Base-by-base conservation (phyloP, 2,797 vertebrate genomes). In the Sebastes hubbsi region DNA sequence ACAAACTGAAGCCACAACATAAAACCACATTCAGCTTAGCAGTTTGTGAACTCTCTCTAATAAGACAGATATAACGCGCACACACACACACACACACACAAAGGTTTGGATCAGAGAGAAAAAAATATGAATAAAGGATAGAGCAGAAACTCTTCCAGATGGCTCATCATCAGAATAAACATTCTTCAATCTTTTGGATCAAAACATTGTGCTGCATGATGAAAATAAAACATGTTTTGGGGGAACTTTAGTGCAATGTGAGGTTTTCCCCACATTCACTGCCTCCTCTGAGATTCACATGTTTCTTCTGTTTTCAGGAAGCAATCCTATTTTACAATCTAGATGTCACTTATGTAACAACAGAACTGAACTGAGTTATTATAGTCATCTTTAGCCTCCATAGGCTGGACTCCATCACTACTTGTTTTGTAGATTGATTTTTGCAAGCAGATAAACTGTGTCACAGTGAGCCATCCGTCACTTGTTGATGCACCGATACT, bases 91-190 rank as follows among this genome's bases (percentile, higher is more conserved):
- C n/a, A 4, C 12, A 14, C 24, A 55, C 9, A 30, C n/a, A 67
- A 58, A 71, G 73, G 82, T 85, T 68, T 76, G 63, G 74, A 67
- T 77, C 60, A 62, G 49, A 78, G 60, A 67, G n/a, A 25, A 63
- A 56, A 78, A 86, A 83, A 38, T 60, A 75, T 42, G 64, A 71
- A 38, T 55, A 36, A 71, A 67, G 38, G 38, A 58, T 18, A 20
- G 55, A 74, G 52, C 34, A 62, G 49, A 72, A 80, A 76, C 34
- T 55, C 55, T 73, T 81, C 82, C 85, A 80, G 82, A 87, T 78
- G 77, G 76, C 88, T 80, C 63, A 32, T 72, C 72, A 78, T 81
- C 87, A 77, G 54, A 42, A 89, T 64, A 85, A 90, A 90, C 71
- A 77, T 82, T 64, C 59, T 87, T 77, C 36, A 80, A 70, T 55